Conservation (phyloP, 1,140 invertebrate genomes). For the Ceratina australensis region DNA sequence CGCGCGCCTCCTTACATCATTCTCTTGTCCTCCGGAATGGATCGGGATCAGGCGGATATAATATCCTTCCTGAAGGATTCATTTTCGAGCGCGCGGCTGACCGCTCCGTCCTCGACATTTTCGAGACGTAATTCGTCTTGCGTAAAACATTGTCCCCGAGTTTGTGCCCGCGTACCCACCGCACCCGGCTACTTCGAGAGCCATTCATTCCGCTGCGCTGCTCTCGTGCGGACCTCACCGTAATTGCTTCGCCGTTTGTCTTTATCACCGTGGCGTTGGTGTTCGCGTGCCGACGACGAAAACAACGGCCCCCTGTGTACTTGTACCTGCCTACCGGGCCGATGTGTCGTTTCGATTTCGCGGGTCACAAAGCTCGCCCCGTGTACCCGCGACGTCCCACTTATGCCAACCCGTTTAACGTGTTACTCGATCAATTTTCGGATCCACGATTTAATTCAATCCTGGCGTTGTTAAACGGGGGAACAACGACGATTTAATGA, state of each 20-base stretch:
- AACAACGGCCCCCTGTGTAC: not conserved
- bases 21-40: slow-evolving; percentile 73
- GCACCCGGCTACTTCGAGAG: not conserved
- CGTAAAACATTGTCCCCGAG: slow-evolving; percentile 36
- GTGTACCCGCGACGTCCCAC: too few species aligned
- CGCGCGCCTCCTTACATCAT: slow-evolving; percentile 70
- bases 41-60: slow-evolving; percentile 74
- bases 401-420: too few species aligned
- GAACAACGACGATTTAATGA: too few species aligned
- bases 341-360: too few species aligned
- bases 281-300: not conserved
- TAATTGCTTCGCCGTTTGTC: slow-evolving; percentile 11
- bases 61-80: slow-evolving; percentile 71
- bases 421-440: too few species aligned
- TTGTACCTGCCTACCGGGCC: not conserved
- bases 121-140: slow-evolving; percentile 54
- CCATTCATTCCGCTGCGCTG: not conserved
- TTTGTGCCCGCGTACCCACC: not conserved
- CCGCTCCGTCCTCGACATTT: slow-evolving; percentile 36
- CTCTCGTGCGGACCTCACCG: not conserved
- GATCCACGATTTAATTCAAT: too few species aligned
- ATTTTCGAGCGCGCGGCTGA: slow-evolving; percentile 57
- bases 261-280: slow-evolving; percentile 26
- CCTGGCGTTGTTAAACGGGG: too few species aligned
- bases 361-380: too few species aligned